Percentiles rank a stretch among this genome's conserved stretches.
These are phyloP conservation scores for Athalia cordata DNA, from an alignment of 2,888 invertebrate species.

Conservation along the genomic window DNA sequence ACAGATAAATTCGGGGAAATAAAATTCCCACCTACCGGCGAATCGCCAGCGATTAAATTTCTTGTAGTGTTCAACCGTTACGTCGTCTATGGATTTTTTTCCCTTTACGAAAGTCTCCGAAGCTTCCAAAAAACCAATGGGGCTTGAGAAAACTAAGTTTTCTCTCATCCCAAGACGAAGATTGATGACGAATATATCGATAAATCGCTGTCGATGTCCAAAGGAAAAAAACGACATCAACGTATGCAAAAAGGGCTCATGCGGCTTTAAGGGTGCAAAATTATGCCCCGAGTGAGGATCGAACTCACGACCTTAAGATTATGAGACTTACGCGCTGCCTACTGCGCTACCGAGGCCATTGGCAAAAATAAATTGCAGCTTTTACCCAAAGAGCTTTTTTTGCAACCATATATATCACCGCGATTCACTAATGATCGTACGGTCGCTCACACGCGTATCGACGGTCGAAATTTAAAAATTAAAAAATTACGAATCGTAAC, in stretches of 20 bases:
- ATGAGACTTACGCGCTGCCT: conserved; percentile 94
- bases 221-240: neutral
- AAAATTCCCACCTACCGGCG: no score
- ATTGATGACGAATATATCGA: neutral
- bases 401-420: neutral
- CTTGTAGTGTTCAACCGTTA: conserved; percentile 71
- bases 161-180: conserved; percentile 1
- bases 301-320: conserved; percentile 97
- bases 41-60: no score
- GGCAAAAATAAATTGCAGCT: conserved; percentile 2
- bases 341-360: conserved; percentile 87
- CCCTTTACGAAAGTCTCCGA: conserved; percentile 76
- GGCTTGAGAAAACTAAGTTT: neutral
- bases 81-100: conserved; percentile 78
- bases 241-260: neutral
- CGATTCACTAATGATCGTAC: neutral
- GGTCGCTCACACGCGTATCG: neutral
- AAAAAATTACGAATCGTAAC: no score
- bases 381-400: neutral
- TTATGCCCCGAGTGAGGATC: conserved; percentile 92
- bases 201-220: neutral
- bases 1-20: conserved; percentile 78
- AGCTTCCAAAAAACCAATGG: conserved; percentile 75
- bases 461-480: no score
- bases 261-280: conserved; percentile 58